phyloP scores from a whole-genome alignment of 2,113 vertebrate genomes.

The Bubo scandiacus region DNA sequence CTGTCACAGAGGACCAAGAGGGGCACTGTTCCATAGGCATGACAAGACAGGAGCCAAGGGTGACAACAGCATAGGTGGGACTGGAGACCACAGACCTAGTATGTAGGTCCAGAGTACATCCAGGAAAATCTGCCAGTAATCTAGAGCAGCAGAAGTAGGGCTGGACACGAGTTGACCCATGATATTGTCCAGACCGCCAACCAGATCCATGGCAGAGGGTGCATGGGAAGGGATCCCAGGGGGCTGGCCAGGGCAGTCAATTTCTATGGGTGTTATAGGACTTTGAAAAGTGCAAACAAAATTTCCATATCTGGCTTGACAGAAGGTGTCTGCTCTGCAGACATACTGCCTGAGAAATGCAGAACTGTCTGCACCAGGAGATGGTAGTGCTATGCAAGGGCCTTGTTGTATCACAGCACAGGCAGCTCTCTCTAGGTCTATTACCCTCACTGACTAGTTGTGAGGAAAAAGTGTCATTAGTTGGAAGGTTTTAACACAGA shows the following conservation, averaged over 20 bases:
- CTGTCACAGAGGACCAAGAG: background rate
- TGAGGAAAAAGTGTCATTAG: background rate
- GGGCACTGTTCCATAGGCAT: background rate
- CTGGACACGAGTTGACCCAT: fast-evolving
- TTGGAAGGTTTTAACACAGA: background rate
- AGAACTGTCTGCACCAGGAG: background rate
- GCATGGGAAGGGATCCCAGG: fast-evolving
- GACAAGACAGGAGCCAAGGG: background rate
- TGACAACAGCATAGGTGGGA: background rate
- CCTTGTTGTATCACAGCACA: background rate
- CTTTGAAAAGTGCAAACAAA: background rate
- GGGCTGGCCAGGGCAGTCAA: background rate
- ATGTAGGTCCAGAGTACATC: background rate
- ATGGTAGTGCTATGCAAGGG: background rate
- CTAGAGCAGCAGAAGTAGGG: background rate
- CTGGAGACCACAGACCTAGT: background rate
- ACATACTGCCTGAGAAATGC: background rate
- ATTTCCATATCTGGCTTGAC: background rate
- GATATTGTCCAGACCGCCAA: background rate
- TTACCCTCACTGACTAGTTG: background rate
- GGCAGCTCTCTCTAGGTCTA: background rate
- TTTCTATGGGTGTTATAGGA: background rate
- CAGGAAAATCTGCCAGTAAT: background rate
- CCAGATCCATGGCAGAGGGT: background rate
- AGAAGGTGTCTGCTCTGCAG: background rate